Evolutionary conservation across 1,140 invertebrate genomes (phyloP).

Genomic region (Danaus melanippus): DNA sequence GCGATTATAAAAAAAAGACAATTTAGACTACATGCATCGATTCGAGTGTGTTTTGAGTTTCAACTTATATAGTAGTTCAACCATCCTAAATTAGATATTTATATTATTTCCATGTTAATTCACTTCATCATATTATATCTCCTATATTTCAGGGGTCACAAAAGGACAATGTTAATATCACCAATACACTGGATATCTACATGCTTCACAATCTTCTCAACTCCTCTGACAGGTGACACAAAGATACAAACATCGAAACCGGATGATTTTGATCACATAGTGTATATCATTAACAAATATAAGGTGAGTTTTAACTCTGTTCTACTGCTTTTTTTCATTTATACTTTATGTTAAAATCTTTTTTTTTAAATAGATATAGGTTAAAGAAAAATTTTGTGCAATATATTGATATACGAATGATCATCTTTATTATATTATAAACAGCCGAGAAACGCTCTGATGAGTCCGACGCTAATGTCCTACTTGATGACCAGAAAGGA

Average conservation of each 20-base stretch:
- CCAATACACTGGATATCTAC: conserved; percentile 49
- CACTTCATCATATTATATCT: not conserved
- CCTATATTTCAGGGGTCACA: conserved; percentile 14
- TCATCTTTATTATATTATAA: not conserved
- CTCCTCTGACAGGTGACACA: conserved; percentile 19
- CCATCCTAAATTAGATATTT: too few species aligned
- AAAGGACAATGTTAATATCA: conserved; percentile 27
- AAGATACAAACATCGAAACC: conserved; percentile 39
- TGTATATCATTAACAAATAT: conserved; percentile 54
- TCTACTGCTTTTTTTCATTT: conserved; percentile 4
- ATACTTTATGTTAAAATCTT: not conserved
- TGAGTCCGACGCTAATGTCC: conserved; percentile 21
- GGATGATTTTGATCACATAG: conserved; percentile 31
- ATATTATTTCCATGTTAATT: too few species aligned
- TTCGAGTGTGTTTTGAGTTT: too few species aligned
- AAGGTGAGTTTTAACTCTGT: conserved; percentile 26
- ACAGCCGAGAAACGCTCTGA: conserved; percentile 8
- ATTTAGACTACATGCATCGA: too few species aligned
- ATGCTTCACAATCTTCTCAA: conserved; percentile 19
- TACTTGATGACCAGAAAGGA: conserved; percentile 18
- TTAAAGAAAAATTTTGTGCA: not conserved
- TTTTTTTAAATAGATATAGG: not conserved
- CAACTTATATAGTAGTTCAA: too few species aligned
- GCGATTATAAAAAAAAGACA: too few species aligned
- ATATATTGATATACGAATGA: not conserved